Evolutionary conservation across 2,888 invertebrate species (phyloP).

Genomic region (Macrosoma leucophasiata): DNA sequence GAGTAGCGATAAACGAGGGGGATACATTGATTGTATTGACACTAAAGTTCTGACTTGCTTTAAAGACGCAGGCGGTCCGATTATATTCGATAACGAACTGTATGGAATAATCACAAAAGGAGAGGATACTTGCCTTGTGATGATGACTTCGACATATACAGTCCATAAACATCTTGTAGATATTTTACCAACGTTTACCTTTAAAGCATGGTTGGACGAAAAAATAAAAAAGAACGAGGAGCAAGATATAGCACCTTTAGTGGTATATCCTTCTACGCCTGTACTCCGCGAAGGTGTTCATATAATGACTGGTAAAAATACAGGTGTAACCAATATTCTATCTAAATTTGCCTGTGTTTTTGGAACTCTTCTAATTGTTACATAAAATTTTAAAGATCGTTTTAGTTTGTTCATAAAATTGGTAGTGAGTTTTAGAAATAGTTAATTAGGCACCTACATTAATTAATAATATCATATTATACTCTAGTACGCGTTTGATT

Average conservation of each 20-base stretch:
- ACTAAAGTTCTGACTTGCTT: constrained; percentile 59
- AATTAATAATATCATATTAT: too few species aligned
- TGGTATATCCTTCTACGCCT: constrained; percentile 42
- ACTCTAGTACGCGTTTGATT: too few species aligned
- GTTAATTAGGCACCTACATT: too few species aligned
- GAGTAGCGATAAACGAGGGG: constrained; percentile 31
- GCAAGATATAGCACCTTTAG: constrained; percentile 32
- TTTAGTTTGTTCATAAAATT: too few species aligned
- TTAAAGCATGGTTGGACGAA: constrained; percentile 59
- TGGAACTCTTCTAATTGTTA: too few species aligned
- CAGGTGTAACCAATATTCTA: too few species aligned
- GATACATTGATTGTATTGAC: constrained; percentile 58
- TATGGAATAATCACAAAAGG: constrained; percentile 52
- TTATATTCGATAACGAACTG: constrained; percentile 49
- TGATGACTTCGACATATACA: constrained; percentile 48
- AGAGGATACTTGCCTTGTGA: constrained; percentile 47
- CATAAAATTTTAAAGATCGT: too few species aligned
- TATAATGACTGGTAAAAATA: constrained; percentile 31
- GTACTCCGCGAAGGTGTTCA: constrained; percentile 27
- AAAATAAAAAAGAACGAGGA: constrained; percentile 52
- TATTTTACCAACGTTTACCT: constrained; percentile 48
- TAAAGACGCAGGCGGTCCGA: constrained; percentile 58
- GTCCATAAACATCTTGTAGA: constrained; percentile 50
- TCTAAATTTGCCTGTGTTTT: too few species aligned
- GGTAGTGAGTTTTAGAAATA: too few species aligned